Conservation (phyloP, 2,888 invertebrate species). For the Malacosoma neustria region DNA sequence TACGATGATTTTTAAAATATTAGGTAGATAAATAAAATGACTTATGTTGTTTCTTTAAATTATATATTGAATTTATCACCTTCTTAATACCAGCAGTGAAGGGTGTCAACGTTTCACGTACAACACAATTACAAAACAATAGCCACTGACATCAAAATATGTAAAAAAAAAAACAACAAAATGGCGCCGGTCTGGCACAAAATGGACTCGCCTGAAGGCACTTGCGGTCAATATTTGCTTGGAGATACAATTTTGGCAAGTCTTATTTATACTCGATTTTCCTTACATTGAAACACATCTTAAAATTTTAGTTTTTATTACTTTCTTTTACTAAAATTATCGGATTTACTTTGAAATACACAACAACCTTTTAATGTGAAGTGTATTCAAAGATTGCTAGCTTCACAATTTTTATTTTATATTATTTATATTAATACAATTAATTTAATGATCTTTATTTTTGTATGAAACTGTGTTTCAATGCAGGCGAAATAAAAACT, state of each 20-base stretch:
- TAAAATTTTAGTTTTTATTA: not conserved
- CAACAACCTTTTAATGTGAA: no score
- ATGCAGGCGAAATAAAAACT: no score
- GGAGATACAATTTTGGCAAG: conserved; percentile 46
- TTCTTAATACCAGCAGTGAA: conserved; percentile 62
- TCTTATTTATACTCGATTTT: conserved; percentile 17
- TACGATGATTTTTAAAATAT: no score
- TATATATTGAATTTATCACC: conserved; percentile 71
- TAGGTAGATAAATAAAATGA: no score
- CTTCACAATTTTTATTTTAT: no score
- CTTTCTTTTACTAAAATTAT: not conserved
- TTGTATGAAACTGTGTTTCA: no score
- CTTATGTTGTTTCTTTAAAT: conserved; percentile 37
- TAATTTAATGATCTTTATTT: no score
- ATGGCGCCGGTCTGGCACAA: conserved; percentile 41
- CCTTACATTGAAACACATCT: conserved; percentile 4
- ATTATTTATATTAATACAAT: no score
- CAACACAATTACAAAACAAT: conserved; percentile 60
- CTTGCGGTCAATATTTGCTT: conserved; percentile 58
- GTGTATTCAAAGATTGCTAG: no score
- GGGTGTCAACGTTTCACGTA: conserved; percentile 70
- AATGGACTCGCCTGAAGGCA: conserved; percentile 65
- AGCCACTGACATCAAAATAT: conserved; percentile 36
- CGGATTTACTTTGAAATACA: not conserved
- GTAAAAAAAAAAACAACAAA: conserved; percentile 22